Base-by-base conservation (phyloP, 2,113 vertebrate genomes). In the Chionomys nivalis region DNA sequence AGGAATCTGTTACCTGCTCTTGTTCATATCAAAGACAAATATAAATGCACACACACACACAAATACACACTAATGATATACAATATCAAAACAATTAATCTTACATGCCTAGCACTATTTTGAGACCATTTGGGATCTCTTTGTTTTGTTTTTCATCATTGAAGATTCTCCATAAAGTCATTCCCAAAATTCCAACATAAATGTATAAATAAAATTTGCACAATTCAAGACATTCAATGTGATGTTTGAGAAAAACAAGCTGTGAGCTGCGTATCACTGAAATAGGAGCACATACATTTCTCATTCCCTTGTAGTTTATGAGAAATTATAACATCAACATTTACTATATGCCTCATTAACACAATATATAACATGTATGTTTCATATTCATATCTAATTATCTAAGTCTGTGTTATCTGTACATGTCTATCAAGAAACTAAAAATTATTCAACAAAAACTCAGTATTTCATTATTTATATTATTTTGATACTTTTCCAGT, bases 131-230 rank as follows among this genome's bases (percentile, higher is more conserved):
- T 55, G 55, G 55, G 55, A 5, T 55, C 19, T 55, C 13, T 52
- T 52, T 55, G 14, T 55, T 55, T 70, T 10, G 0, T 13, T 75
- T 61, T 55, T 75, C 10, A 39, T 23, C 11, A 65, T 5, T 49
- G 9, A 49, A 63, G 5, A 11, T 21, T 49, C 14, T 39, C 39
- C 39, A 42, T 8, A 1, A 58, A 42, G 2, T 16, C 1, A 58
- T 1, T 9, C 7, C 31, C 1, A 5, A 36, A 44, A 26, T 44
- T 47, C 0, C 4, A 42, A 2, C 26, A n/a, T 7, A 63, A 83
- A 24, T 44, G 7, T 12, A 36, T 6, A 19, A 44, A 47, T 23
- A n/a, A 76, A 82, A 16, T 52, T 47, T 61, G 31, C 26, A 3
- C 4, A 2, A 61, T 61, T 73, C 83, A 72, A 72, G 39, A 26